phyloP scores from a whole-genome alignment of 2,113 vertebrate genomes.

The Pollachius pollachius region DNA sequence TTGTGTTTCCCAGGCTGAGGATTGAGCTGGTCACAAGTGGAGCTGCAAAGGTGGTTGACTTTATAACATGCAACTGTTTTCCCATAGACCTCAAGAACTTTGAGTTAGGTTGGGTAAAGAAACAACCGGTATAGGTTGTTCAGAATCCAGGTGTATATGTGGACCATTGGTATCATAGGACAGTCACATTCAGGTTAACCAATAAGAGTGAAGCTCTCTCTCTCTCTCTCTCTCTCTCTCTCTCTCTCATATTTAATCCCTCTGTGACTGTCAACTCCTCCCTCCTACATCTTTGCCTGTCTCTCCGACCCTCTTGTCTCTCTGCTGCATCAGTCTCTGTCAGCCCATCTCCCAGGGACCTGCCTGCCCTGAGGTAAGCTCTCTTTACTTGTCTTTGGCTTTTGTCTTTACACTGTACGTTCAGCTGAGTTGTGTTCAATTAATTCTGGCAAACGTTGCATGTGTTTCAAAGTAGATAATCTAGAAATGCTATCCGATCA shows the following conservation, averaged over 20 bases:
- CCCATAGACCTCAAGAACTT: background rate
- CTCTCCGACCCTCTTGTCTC: background rate
- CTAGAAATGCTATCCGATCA: too few species aligned
- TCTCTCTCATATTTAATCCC: constrained; percentile 66
- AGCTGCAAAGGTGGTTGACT: background rate
- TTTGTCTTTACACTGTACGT: background rate
- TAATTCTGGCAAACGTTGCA: too few species aligned
- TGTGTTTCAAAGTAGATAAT: too few species aligned
- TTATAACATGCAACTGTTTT: background rate
- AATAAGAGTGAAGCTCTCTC: background rate
- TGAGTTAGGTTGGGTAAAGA: background rate
- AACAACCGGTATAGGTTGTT: background rate
- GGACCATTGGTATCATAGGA: background rate
- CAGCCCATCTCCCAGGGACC: background rate
- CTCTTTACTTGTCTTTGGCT: background rate
- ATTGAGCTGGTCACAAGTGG: background rate
- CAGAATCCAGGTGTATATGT: background rate
- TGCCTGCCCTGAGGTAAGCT: background rate
- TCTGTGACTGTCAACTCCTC: constrained; percentile 71
- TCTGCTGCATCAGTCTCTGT: background rate
- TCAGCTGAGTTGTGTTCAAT: background rate
- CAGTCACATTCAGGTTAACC: background rate
- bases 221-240: background rate
- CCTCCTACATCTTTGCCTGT: constrained; percentile 21
- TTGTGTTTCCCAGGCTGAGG: background rate